phyloP scores from a whole-genome alignment of 2,888 invertebrate genomes.

The Nysson spinosus region DNA sequence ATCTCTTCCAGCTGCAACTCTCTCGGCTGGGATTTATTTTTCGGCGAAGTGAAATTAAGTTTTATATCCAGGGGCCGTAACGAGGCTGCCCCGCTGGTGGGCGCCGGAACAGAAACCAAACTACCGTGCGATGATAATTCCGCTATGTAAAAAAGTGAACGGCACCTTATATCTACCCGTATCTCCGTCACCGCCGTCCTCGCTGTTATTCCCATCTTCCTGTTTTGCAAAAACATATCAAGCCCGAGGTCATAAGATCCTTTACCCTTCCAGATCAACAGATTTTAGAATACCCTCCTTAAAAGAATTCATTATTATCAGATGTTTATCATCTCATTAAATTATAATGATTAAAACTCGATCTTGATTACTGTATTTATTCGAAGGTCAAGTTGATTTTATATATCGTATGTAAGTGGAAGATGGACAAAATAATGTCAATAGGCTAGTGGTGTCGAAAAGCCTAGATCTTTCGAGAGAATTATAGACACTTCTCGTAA shows the following conservation, averaged over 20 bases:
- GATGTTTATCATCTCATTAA: too few relatives aligned
- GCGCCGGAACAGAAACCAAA: slow-evolving; percentile 45
- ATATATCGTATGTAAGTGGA: too few relatives aligned
- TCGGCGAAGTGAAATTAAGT: slow-evolving; percentile 66
- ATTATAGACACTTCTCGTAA: slow-evolving; percentile 43
- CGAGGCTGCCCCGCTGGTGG: slow-evolving; percentile 48
- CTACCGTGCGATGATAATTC: slow-evolving; percentile 50
- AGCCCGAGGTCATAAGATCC: too few relatives aligned
- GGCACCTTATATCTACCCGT: slow-evolving; percentile 16
- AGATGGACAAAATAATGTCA: too few relatives aligned
- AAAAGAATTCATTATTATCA: too few relatives aligned
- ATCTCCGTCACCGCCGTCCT: slow-evolving; percentile 1
- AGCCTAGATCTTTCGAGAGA: slow-evolving; percentile 40
- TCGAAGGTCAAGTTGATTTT: too few relatives aligned
- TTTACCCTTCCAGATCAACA: too few relatives aligned
- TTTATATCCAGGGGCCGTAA: slow-evolving; percentile 62
- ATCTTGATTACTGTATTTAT: too few relatives aligned
- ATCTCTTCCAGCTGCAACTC: slow-evolving; percentile 11
- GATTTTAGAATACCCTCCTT: too few relatives aligned
- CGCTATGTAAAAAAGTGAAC: slow-evolving; percentile 33
- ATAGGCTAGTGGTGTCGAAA: slow-evolving; percentile 32
- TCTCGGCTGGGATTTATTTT: slow-evolving; percentile 54
- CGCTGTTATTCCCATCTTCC: slow-evolving; percentile 8
- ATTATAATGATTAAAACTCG: too few relatives aligned
- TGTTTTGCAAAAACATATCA: not conserved